phyloP scores from a whole-genome alignment of 2,888 invertebrate species.

The Microctonus aethiopoides region DNA sequence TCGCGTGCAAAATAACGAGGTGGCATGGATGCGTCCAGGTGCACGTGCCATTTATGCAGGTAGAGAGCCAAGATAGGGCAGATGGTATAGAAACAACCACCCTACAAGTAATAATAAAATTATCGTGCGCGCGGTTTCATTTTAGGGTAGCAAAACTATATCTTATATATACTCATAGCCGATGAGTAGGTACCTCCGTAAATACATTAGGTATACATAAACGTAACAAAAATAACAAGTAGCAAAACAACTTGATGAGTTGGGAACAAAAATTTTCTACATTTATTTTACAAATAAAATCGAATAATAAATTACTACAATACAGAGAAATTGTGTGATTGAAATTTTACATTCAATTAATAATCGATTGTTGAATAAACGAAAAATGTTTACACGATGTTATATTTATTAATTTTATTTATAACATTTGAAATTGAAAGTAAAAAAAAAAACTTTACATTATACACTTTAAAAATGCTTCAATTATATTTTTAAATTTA shows the following conservation, averaged over 20 bases:
- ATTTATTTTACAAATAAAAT: no score
- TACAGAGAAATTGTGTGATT: no score
- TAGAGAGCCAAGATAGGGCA: constrained; percentile 48
- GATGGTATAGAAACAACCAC: constrained; percentile 52
- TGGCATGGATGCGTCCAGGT: constrained; percentile 40
- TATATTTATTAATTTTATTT: no score
- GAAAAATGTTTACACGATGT: no score
- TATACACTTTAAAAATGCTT: no score
- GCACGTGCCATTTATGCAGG: constrained; percentile 51
- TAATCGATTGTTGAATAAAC: no score
- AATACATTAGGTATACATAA: background rate
- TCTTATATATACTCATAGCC: background rate
- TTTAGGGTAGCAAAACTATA: constrained; percentile 42
- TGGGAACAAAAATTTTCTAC: no score
- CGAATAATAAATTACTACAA: no score
- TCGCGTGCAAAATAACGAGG: constrained; percentile 34
- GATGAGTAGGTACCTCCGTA: background rate
- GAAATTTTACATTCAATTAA: no score
- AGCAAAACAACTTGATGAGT: background rate
- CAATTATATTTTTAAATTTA: no score
- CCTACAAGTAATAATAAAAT: constrained; percentile 49
- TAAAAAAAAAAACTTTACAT: no score
- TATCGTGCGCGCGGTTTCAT: constrained; percentile 38
- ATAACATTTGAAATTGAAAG: no score
- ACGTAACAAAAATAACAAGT: background rate